Evolutionary conservation across 2,797 vertebrate species (phyloP).

Genomic region (Lepilemur ruficaudatus): DNA sequence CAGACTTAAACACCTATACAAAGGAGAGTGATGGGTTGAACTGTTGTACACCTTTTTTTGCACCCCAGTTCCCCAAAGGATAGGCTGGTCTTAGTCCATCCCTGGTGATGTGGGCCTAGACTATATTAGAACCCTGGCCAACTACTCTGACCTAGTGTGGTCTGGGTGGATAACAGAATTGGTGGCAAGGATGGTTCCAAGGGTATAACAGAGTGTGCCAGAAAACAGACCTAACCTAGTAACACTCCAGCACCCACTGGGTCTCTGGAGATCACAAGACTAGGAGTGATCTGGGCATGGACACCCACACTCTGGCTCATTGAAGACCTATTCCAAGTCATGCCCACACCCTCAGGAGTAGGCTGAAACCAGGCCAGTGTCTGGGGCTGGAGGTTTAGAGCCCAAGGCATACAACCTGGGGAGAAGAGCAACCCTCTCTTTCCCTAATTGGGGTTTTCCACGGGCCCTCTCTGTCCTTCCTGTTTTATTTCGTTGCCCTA

Average conservation of each 20-base stretch:
- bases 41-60: not conserved
- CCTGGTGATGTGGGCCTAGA: not conserved
- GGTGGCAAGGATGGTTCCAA: not conserved
- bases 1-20: not conserved
- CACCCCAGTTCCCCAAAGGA: not conserved
- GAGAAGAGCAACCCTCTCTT: not conserved
- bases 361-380: not conserved
- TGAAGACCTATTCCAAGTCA: not conserved
- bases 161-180: not conserved
- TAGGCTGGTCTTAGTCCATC: not conserved
- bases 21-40: not conserved
- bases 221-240: not conserved
- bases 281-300: not conserved
- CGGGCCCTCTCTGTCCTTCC: not conserved
- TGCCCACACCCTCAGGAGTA: not conserved
- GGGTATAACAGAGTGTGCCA: not conserved
- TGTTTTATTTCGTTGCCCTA: not conserved
- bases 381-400: not conserved
- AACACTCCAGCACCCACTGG: not conserved
- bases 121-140: not conserved
- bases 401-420: not conserved
- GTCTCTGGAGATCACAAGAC: not conserved
- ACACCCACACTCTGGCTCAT: not conserved
- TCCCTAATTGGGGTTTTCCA: not conserved
- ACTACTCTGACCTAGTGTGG: not conserved